Conservation (phyloP, 2,797 vertebrate species). For the Sebastes itinus region DNA sequence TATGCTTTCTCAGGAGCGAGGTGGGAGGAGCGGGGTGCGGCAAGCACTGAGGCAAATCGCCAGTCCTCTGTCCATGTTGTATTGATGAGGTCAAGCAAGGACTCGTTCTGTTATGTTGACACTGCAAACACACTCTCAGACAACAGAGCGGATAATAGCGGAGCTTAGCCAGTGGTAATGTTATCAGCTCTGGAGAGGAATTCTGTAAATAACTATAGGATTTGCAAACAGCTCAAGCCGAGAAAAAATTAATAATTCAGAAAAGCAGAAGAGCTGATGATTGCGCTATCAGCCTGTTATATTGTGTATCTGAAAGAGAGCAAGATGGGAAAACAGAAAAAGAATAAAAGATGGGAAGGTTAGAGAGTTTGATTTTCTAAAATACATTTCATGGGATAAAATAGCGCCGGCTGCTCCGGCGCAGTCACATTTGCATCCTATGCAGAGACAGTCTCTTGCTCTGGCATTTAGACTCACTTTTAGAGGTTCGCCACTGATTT, state of each 20-base stretch:
- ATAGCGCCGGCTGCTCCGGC: not conserved
- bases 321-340: not conserved
- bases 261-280: constrained; percentile 17
- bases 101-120: constrained; percentile 62
- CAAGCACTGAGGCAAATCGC: not conserved
- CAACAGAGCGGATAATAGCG: constrained; percentile 48
- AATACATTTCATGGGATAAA: constrained; percentile 14
- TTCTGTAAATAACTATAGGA: constrained; percentile 47
- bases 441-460: not conserved
- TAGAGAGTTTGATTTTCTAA: constrained; percentile 1
- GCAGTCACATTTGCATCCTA: constrained; percentile 3
- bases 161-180: constrained; percentile 41
- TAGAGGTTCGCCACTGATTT: constrained; percentile 53
- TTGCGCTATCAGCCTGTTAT: constrained; percentile 18
- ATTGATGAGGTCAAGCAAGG: constrained; percentile 68
- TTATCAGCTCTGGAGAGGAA: constrained; percentile 40
- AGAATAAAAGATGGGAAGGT: constrained; percentile 1
- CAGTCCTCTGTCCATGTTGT: constrained; percentile 19
- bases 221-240: constrained; percentile 32
- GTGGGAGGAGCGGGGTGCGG: not conserved
- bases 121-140: constrained; percentile 48
- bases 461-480: constrained; percentile 60
- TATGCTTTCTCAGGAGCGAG: constrained; percentile 15
- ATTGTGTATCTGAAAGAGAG: not conserved
- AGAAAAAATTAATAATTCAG: constrained; percentile 36